A percentile compares a stretch with the other conserved stretches of the same genome.
phyloP scores from a whole-genome alignment of 2,113 vertebrate species.

The Pseudorasbora parva region DNA sequence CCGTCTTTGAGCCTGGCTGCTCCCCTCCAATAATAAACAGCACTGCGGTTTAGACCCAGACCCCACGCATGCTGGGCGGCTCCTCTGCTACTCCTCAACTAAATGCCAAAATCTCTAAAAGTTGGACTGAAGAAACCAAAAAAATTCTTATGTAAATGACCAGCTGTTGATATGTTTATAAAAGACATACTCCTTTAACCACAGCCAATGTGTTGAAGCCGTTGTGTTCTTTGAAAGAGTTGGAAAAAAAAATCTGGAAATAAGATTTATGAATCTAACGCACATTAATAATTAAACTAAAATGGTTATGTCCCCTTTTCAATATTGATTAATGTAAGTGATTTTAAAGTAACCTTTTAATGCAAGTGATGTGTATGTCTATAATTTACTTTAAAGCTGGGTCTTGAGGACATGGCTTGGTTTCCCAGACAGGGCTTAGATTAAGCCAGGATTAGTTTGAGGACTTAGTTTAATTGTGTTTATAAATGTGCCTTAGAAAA shows the following conservation, averaged over 20 bases:
- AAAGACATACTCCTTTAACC: background rate
- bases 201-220: background rate
- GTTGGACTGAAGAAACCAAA: conserved; percentile 7
- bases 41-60: conserved; percentile 71
- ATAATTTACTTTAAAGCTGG: conserved; percentile 49
- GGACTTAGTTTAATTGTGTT: too few relatives aligned
- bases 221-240: conserved; percentile 7
- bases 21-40: conserved; percentile 81
- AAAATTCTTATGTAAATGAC: conserved; percentile 4
- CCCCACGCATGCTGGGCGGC: conserved; percentile 74
- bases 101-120: conserved; percentile 16
- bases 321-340: conserved; percentile 10
- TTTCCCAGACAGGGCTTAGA: too few relatives aligned
- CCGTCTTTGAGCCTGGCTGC: conserved; percentile 72
- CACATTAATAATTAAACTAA: background rate
- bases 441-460: too few relatives aligned
- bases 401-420: conserved; percentile 14
- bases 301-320: background rate
- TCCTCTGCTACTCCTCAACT: conserved; percentile 15
- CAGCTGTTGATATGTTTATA: background rate
- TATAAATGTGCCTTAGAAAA: too few relatives aligned
- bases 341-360: background rate
- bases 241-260: background rate
- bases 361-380: conserved; percentile 62
- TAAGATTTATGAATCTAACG: background rate